Evolutionary conservation across 2,888 invertebrate species (phyloP).

Genomic region (Drosophila prolongata): DNA sequence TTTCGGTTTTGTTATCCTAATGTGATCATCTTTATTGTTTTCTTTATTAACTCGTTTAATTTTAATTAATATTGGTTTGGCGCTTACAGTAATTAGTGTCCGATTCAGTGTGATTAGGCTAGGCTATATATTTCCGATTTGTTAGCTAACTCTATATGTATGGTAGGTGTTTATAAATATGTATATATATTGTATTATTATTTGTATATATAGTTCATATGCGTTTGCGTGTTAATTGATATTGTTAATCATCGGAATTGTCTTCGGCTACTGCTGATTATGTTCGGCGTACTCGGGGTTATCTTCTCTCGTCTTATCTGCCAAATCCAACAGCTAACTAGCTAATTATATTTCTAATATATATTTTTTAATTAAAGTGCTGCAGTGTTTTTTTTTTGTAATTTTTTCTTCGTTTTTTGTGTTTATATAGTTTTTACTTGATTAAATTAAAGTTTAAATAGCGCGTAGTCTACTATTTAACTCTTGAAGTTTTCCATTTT

Average conservation of each 20-base stretch:
- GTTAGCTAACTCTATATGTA: constrained; percentile 48
- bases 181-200: constrained; percentile 22
- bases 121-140: constrained; percentile 35
- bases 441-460: constrained; percentile 19
- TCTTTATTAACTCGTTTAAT: constrained; percentile 58
- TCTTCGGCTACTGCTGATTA: constrained; percentile 21
- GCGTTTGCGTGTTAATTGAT: constrained; percentile 47
- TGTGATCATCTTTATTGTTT: constrained; percentile 64
- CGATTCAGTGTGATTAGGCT: constrained; percentile 48
- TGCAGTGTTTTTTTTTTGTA: neutral
- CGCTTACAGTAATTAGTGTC: constrained; percentile 42
- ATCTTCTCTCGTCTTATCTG: constrained; percentile 2
- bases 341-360: constrained; percentile 21
- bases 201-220: constrained; percentile 32
- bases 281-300: constrained; percentile 23
- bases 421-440: constrained; percentile 15
- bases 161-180: constrained; percentile 13
- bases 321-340: constrained; percentile 21
- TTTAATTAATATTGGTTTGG: constrained; percentile 43
- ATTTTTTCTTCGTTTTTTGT: neutral
- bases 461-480: constrained; percentile 1
- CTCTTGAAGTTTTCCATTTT: neutral
- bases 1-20: constrained; percentile 32
- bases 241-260: constrained; percentile 46
- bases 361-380: constrained; percentile 26